Base-by-base conservation (phyloP, 2,113 vertebrate species). In the Cromileptes altivelis region DNA sequence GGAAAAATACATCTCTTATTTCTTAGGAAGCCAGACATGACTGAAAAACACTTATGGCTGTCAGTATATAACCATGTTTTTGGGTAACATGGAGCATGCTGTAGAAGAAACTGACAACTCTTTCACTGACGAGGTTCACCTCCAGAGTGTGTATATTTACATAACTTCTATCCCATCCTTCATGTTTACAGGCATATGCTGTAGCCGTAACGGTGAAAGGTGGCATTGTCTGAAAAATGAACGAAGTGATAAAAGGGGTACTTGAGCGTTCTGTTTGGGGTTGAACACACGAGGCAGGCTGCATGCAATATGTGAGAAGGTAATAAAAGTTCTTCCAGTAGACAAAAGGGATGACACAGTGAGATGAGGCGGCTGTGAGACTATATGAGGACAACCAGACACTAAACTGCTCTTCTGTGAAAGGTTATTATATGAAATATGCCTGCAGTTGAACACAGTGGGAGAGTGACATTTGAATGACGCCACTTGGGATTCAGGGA, bases 391-490 rank as follows among this genome's bases (percentile, higher is more conserved):
- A 33, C 64, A 77, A 9, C n/a, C 65, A 80, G 50, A 63, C 70
- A 55, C 77, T 63, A 56, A 78, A 42, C 82, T 55, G 27, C 27
- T 61, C 70, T 62, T 50, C 69, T 62, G 33, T 18, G 18, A 87
- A 85, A 89, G 81, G 85, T 86, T 84, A 85, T 82, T 77, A 56
- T 64, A 67, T 73, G 63, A 76, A 75, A 76, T 72, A 79, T 18
- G 62, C 55, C 84, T 53, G 77, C 83, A 18, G 79, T 23, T 4
- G 19, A 71, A 25, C 71, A 7, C 81, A 40, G 68, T 2, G 21
- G 74, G 33, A 45, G 68, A 78, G 74, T 85, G 80, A 83, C 82
- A 82, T 89, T 82, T 90, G 72, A 89, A 64, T 45, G 73, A 76
- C 6, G 30, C 78, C 56, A 7, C 85, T 82, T 40, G 78, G 81